These are phyloP conservation scores for Leptoclinus maculatus DNA, from an alignment of 2,797 vertebrate genomes.

Conservation along the genomic window DNA sequence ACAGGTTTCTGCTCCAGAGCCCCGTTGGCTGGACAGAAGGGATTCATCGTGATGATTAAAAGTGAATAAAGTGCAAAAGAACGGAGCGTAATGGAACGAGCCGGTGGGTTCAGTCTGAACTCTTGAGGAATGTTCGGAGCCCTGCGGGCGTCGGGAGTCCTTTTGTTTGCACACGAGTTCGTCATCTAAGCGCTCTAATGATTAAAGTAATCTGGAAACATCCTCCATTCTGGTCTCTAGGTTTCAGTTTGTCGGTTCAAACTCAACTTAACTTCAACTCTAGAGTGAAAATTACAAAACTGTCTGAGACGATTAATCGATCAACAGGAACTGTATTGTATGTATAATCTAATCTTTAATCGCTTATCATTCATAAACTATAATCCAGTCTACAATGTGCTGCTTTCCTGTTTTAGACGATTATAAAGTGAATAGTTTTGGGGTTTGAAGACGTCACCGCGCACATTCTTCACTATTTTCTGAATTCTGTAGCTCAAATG, in stretches of 20 bases:
- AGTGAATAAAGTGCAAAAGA: constrained; percentile 24
- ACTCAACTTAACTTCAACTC: too few relatives aligned
- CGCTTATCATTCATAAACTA: background rate
- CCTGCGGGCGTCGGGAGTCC: background rate
- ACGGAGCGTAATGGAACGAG: background rate
- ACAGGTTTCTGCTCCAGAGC: background rate
- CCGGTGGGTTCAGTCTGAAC: background rate
- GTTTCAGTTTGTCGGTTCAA: too few relatives aligned
- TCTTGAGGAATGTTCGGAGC: background rate
- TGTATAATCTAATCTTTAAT: background rate
- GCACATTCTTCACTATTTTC: background rate
- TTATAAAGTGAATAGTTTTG: background rate
- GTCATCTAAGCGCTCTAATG: too few relatives aligned
- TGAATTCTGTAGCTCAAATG: background rate
- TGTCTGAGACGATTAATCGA: background rate
- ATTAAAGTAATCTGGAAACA: too few relatives aligned
- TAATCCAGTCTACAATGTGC: background rate
- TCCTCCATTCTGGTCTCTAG: background rate
- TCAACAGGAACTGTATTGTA: background rate
- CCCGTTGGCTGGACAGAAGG: background rate
- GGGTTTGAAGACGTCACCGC: too few relatives aligned
- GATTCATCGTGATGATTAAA: background rate
- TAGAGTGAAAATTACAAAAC: too few relatives aligned
- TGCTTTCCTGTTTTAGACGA: background rate
- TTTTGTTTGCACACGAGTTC: background rate